These are phyloP conservation scores for Botia kubotai DNA, from an alignment of 2,797 vertebrate genomes.

Conservation along the genomic window DNA sequence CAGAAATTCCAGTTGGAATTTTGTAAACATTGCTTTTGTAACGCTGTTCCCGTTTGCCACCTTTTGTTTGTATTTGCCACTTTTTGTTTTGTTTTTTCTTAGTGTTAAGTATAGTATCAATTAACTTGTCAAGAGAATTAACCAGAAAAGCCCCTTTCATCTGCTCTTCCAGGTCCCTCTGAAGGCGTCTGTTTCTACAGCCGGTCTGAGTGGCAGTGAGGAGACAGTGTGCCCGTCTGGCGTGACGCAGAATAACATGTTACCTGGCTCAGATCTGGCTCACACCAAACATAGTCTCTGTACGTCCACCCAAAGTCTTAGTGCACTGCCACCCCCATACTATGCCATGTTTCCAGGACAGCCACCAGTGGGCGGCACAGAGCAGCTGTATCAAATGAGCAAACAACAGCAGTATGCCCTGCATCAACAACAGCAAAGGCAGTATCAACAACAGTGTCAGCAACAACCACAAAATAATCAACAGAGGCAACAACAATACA, in stretches of 20 bases:
- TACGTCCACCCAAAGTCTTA: constrained; percentile 81
- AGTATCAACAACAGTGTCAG: constrained; percentile 58
- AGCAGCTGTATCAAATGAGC: constrained; percentile 61
- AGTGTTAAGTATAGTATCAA: not conserved
- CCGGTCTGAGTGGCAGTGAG: constrained; percentile 52
- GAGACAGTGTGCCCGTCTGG: constrained; percentile 29
- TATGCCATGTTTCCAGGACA: constrained; percentile 81
- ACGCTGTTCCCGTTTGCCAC: not conserved
- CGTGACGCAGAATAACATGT: constrained; percentile 60
- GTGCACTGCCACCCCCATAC: constrained; percentile 75
- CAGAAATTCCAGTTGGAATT: not conserved
- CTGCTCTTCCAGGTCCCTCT: constrained; percentile 65
- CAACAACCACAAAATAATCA: constrained; percentile 56
- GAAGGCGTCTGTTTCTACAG: constrained; percentile 58
- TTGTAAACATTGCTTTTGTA: not conserved
- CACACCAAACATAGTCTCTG: constrained; percentile 72
- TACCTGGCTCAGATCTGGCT: constrained; percentile 58
- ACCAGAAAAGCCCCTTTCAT: not conserved
- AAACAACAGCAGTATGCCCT: constrained; percentile 57
- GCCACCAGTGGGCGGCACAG: constrained; percentile 67
- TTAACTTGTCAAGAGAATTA: not conserved
- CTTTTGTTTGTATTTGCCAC: not conserved
- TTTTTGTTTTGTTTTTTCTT: not conserved
- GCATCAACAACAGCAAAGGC: constrained; percentile 68
- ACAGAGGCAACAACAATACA: constrained; percentile 18